Conservation (phyloP, 2,113 vertebrate species). For the Burhinus bistriatus region DNA sequence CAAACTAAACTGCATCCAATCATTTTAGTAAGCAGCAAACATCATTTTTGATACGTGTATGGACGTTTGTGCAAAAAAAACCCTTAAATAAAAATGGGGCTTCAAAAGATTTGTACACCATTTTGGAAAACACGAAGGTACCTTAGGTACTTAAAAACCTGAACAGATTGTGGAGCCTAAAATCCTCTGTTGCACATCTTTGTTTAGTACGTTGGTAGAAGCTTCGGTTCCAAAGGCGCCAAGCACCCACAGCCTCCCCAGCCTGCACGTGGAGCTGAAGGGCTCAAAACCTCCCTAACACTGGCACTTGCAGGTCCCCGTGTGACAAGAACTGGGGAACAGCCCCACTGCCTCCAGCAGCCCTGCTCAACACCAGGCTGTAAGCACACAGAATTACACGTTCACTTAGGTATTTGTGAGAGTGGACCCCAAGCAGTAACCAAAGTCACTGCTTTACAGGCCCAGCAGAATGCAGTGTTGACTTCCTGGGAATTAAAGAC, state of each 20-base stretch:
- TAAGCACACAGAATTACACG: not conserved
- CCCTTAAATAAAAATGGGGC: not conserved
- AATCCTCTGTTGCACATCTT: not conserved
- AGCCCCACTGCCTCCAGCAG: not conserved
- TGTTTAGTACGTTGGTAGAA: not conserved
- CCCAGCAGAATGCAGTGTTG: not conserved
- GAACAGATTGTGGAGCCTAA: not conserved
- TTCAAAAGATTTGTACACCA: not conserved
- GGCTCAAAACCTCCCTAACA: not conserved
- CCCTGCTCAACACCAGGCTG: not conserved
- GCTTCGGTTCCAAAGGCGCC: not conserved
- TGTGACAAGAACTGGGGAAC: not conserved
- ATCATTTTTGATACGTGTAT: not conserved
- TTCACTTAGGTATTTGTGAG: too few species aligned
- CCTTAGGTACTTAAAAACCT: not conserved
- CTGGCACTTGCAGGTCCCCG: too few species aligned
- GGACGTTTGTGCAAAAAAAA: not conserved
- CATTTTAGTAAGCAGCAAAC: not conserved
- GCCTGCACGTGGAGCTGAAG: not conserved
- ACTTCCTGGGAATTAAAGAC: not conserved
- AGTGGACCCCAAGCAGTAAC: not conserved
- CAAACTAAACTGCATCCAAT: not conserved
- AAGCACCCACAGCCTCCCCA: not conserved
- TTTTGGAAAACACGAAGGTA: not conserved
- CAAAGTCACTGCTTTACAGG: not conserved